Percentiles rank a stretch among this genome's conserved stretches.
Conservation (phyloP, 2,797 vertebrate genomes). For the Neomorphus geoffroyi region DNA sequence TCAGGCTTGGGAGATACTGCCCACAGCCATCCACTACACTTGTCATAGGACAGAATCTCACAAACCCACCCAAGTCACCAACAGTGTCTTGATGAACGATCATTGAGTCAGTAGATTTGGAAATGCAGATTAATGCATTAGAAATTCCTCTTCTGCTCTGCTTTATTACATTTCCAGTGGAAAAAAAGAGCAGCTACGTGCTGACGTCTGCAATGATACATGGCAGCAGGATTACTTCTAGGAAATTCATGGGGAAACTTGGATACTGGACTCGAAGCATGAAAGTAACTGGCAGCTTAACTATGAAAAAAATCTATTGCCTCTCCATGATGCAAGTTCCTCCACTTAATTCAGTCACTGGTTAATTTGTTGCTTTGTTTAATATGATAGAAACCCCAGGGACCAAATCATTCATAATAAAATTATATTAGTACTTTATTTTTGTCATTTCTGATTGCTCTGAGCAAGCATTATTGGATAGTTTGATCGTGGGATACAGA, state of each 20-base stretch:
- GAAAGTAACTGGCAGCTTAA: constrained; percentile 28
- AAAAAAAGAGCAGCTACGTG: background rate
- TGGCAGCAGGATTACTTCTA: background rate
- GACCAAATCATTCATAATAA: constrained; percentile 66
- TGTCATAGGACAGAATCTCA: background rate
- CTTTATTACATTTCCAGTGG: background rate
- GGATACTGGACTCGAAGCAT: constrained; percentile 10
- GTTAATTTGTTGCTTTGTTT: constrained; percentile 71
- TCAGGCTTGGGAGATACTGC: background rate
- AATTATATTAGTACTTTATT: constrained; percentile 69
- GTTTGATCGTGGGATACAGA: constrained; percentile 58
- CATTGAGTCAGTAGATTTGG: background rate
- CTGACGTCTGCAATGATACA: background rate
- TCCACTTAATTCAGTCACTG: constrained; percentile 63
- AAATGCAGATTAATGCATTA: background rate
- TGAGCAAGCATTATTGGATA: constrained; percentile 60
- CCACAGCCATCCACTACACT: background rate
- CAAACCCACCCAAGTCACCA: background rate
- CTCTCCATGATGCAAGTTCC: constrained; percentile 41
- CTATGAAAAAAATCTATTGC: constrained; percentile 42
- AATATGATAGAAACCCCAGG: constrained; percentile 69
- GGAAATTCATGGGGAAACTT: background rate
- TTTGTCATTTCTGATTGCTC: constrained; percentile 65
- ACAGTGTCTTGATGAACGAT: background rate
- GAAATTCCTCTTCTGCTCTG: background rate